Percentiles rank a stretch among this genome's conserved stretches.
These are phyloP conservation scores for Brachypodius melanocephalos DNA, from an alignment of 2,113 vertebrate genomes.

Conservation along the genomic window DNA sequence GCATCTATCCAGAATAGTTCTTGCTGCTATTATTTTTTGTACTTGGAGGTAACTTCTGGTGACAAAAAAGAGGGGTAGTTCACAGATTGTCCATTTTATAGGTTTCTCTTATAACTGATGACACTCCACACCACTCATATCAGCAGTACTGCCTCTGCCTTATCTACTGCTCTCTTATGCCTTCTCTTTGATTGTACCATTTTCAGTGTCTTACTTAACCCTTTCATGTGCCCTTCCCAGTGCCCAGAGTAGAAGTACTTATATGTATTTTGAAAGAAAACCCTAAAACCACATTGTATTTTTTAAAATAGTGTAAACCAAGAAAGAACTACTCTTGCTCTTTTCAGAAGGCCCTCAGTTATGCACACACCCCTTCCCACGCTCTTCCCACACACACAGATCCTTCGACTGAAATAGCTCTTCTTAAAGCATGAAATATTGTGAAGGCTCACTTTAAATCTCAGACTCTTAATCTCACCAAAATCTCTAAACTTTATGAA, in stretches of 20 bases:
- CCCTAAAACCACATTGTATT: not conserved
- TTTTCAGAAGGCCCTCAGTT: constrained; percentile 8
- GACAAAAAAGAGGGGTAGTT: not conserved
- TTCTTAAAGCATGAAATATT: constrained; percentile 20
- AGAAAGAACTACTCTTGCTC: not conserved
- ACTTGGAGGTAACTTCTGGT: not conserved
- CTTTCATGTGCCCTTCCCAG: not conserved
- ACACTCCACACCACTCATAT: not conserved
- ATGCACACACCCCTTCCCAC: not conserved
- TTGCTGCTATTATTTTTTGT: not conserved
- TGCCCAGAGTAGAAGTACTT: not conserved
- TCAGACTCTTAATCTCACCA: not conserved
- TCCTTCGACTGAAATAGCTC: constrained; percentile 12
- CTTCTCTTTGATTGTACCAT: not conserved
- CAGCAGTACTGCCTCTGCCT: not conserved
- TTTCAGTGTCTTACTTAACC: not conserved
- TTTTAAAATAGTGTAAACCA: not conserved
- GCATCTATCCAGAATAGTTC: not conserved
- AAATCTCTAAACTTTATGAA: not conserved
- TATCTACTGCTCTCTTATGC: not conserved
- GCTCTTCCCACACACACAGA: not conserved
- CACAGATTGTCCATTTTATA: not conserved
- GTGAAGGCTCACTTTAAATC: not conserved
- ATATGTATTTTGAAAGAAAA: not conserved
- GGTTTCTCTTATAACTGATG: not conserved